Evolutionary conservation across 2,797 vertebrate species (phyloP).

Genomic region (Crocidura indochinensis): DNA sequence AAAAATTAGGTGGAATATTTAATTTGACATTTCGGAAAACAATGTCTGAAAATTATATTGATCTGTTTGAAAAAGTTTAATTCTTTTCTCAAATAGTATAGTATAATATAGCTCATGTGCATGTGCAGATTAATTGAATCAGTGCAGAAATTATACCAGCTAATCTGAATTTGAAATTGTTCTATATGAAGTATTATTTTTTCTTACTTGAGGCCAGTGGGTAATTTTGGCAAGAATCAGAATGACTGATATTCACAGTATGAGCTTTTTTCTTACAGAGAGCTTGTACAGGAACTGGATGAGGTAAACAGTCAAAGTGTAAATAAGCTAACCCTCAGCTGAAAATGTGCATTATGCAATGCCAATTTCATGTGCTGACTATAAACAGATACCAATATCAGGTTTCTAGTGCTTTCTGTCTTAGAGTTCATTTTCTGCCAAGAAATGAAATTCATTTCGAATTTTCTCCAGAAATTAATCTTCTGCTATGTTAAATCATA

Average conservation of each 20-base stretch:
- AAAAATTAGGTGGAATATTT: conserved; percentile 32
- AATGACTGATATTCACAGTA: conserved; percentile 60
- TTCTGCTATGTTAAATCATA: conserved; percentile 82
- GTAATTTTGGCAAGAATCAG: conserved; percentile 67
- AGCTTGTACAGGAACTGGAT: conserved; percentile 12
- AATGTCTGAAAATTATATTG: neutral
- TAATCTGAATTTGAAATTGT: conserved; percentile 68
- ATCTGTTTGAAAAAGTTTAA: conserved; percentile 63
- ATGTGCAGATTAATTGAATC: conserved; percentile 52
- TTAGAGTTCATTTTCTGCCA: conserved; percentile 74
- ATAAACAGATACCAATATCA: conserved; percentile 70
- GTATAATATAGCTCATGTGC: neutral
- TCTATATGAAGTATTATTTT: conserved; percentile 49
- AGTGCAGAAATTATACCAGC: conserved; percentile 39
- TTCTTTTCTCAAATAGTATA: conserved; percentile 44
- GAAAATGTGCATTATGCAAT: conserved; percentile 74
- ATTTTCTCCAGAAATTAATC: conserved; percentile 81
- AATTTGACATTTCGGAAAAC: neutral
- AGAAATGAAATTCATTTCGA: conserved; percentile 78
- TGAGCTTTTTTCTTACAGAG: conserved; percentile 58
- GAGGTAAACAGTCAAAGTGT: conserved; percentile 68
- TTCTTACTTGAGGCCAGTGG: conserved; percentile 61
- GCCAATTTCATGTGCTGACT: conserved; percentile 55
- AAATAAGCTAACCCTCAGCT: conserved; percentile 63
- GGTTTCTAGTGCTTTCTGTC: conserved; percentile 68